Evolutionary conservation across 2,888 invertebrate species (phyloP).

Genomic region (Acholoe squamosa): DNA sequence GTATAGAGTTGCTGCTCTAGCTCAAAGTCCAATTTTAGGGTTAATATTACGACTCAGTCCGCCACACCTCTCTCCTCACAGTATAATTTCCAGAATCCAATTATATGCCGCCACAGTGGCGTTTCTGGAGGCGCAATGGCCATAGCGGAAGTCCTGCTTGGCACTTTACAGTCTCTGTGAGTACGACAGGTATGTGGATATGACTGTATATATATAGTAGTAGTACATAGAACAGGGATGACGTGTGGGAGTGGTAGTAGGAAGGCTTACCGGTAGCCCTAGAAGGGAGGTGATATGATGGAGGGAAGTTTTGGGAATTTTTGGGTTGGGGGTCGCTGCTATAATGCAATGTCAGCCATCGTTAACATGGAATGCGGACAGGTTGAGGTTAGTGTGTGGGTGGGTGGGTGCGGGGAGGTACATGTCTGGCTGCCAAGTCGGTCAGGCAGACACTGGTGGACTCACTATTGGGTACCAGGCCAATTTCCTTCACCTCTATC

Average conservation of each 20-base stretch:
- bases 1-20: no score
- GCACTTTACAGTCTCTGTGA: no score
- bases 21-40: no score
- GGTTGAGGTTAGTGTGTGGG: not conserved
- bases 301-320: not conserved
- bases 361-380: constrained; percentile 9
- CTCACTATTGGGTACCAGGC: not conserved
- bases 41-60: no score
- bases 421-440: no score
- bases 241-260: not conserved
- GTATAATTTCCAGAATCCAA: no score
- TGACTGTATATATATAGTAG: not conserved
- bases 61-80: no score
- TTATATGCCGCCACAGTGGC: no score
- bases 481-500: constrained; percentile 18
- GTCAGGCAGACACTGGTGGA: no score
- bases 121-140: no score
- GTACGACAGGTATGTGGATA: not conserved
- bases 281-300: no score
- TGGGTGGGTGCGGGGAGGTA: not conserved
- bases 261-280: not conserved
- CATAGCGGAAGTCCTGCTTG: no score
- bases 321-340: not conserved
- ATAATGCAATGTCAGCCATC: not conserved
- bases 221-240: not conserved